These are phyloP conservation scores for Leptoclinus maculatus DNA, from an alignment of 2,797 vertebrate species.

Conservation along the genomic window DNA sequence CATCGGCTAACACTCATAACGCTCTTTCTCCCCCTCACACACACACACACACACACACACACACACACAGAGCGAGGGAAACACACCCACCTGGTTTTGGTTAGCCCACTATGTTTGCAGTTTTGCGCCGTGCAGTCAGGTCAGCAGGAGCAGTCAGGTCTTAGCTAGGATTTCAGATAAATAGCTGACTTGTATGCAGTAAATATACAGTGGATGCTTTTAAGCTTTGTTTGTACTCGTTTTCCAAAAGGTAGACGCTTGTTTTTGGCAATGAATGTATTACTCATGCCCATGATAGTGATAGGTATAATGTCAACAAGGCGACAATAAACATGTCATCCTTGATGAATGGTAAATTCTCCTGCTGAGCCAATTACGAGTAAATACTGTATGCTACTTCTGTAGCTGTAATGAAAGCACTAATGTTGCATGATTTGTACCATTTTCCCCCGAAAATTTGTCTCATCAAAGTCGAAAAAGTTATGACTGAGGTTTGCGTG, in stretches of 20 bases:
- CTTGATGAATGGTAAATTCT: constrained; percentile 45
- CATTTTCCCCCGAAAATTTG: neutral
- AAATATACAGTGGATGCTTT: constrained; percentile 51
- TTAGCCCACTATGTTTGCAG: constrained; percentile 65
- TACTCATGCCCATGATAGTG: constrained; percentile 43
- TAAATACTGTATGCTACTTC: constrained; percentile 13
- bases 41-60: constrained; percentile 42
- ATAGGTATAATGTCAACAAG: constrained; percentile 44
- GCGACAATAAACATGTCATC: constrained; percentile 59
- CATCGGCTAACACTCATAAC: constrained; percentile 75
- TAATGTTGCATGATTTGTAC: constrained; percentile 1
- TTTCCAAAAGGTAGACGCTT: constrained; percentile 37
- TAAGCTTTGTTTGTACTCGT: constrained; percentile 36
- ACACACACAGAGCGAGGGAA: constrained; percentile 30
- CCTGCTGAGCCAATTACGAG: constrained; percentile 30
- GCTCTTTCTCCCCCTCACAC: constrained; percentile 41
- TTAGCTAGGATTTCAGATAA: constrained; percentile 58
- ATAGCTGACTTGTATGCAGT: constrained; percentile 45
- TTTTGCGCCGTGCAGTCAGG: constrained; percentile 47
- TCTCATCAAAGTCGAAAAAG: constrained; percentile 29
- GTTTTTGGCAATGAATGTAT: constrained; percentile 22
- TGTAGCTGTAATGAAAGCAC: constrained; percentile 9
- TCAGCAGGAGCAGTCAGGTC: constrained; percentile 53
- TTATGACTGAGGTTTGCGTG: constrained; percentile 31
- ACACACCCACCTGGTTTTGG: constrained; percentile 71